Percentiles rank a stretch among this genome's conserved stretches.
Conservation (phyloP, 2,888 invertebrate genomes). For the Aromia moschata region DNA sequence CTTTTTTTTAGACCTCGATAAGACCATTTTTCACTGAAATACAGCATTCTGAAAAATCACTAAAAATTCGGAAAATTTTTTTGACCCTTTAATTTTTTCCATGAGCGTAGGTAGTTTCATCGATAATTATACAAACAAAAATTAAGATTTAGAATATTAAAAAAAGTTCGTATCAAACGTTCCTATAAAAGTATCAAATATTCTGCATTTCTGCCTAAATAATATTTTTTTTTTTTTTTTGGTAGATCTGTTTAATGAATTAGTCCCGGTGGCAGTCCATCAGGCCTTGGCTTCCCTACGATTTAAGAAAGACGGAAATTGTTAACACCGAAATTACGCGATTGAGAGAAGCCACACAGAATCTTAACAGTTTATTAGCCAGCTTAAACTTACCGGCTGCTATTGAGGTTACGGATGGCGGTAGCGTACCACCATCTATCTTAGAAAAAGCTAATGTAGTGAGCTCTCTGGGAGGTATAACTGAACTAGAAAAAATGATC, state of each 20-base stretch:
- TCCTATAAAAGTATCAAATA: too few species aligned
- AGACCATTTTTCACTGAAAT: too few species aligned
- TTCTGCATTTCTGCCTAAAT: too few species aligned
- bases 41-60: too few species aligned
- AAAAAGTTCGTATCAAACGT: too few species aligned
- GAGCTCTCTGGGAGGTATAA: constrained; percentile 79
- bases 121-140: too few species aligned
- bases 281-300: constrained; percentile 88
- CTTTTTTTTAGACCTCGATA: too few species aligned
- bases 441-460: constrained; percentile 85
- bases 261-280: constrained; percentile 92
- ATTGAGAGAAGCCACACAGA: constrained; percentile 89
- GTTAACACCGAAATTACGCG: constrained; percentile 86
- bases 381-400: constrained; percentile 97
- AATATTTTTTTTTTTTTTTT: too few species aligned
- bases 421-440: constrained; percentile 86
- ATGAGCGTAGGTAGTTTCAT: too few species aligned
- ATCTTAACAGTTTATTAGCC: constrained; percentile 86
- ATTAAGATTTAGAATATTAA: too few species aligned
- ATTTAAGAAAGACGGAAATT: constrained; percentile 85
- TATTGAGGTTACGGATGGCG: constrained; percentile 80
- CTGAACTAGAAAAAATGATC: constrained; percentile 76
- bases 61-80: too few species aligned
- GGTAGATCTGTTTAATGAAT: constrained; percentile 84
- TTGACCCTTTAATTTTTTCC: too few species aligned